phyloP scores from a whole-genome alignment of 2,797 vertebrate genomes.

The Setipinna tenuifilis region DNA sequence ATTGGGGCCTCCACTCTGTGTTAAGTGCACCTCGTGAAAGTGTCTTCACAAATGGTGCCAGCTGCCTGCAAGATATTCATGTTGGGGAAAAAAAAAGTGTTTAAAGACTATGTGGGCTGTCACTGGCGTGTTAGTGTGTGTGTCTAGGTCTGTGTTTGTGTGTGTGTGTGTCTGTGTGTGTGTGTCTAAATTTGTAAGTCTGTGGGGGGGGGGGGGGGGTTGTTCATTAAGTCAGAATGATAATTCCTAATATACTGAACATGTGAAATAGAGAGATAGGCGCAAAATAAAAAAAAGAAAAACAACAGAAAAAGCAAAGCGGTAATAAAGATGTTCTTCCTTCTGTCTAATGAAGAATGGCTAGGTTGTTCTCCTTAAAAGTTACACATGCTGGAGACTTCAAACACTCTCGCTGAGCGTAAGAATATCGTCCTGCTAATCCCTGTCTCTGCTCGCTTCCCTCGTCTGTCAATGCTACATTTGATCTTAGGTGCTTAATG shows the following conservation, averaged over 20 bases:
- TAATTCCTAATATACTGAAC: neutral
- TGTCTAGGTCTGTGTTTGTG: neutral
- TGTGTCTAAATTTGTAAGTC: constrained; percentile 18
- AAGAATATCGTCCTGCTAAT: constrained; percentile 67
- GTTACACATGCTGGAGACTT: constrained; percentile 65
- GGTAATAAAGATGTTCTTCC: constrained; percentile 37
- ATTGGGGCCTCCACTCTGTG: neutral
- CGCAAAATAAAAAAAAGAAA: neutral
- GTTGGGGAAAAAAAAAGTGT: neutral
- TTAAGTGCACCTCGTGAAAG: neutral
- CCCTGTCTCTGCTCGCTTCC: constrained; percentile 63
- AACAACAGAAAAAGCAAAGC: neutral
- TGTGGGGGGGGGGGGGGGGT: constrained; percentile 37
- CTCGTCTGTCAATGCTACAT: constrained; percentile 56
- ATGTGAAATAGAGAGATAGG: too few species aligned
- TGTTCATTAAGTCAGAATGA: neutral
- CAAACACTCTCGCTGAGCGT: constrained; percentile 56
- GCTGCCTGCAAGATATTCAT: too few species aligned
- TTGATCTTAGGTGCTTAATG: constrained; percentile 76
- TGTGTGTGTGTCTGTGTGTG: neutral
- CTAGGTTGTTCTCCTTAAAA: constrained; percentile 57
- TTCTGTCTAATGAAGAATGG: constrained; percentile 38
- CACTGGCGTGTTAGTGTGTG: neutral
- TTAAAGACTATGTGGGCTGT: neutral
- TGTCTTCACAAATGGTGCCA: neutral